phyloP scores from a whole-genome alignment of 1,140 invertebrate species.

The Drosophila leontia region DNA sequence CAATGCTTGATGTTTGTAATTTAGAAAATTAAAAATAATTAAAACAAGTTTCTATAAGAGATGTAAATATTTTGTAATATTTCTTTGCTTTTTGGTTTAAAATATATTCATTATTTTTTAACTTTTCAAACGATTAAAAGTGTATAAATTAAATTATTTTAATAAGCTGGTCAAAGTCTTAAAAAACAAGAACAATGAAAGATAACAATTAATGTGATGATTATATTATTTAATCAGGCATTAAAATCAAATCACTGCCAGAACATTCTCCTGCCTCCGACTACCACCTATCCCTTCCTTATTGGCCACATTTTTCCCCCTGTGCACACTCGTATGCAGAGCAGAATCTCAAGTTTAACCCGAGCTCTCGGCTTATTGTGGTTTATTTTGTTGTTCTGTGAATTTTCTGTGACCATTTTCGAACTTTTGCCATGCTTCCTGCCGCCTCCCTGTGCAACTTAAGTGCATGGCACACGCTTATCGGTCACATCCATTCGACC shows the following conservation, averaged over 20 bases:
- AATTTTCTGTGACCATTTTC: constrained; percentile 65
- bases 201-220: background rate
- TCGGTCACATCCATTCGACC: constrained; percentile 70
- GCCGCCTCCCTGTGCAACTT: constrained; percentile 64
- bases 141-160: background rate
- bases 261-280: background rate
- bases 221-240: background rate
- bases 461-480: constrained; percentile 78
- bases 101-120: no score
- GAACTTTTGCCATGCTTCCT: constrained; percentile 58
- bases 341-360: constrained; percentile 28
- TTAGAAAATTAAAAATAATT: background rate
- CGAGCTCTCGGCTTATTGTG: constrained; percentile 69
- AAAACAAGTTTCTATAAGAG: background rate
- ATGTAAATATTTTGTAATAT: background rate
- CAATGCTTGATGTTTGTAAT: background rate
- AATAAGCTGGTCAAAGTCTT: background rate
- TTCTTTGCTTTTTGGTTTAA: no score
- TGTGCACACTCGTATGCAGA: constrained; percentile 29
- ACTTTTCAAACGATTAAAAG: background rate
- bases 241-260: background rate
- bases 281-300: constrained; percentile 5
- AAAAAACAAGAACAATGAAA: no score
- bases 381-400: constrained; percentile 51
- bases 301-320: constrained; percentile 11